A percentile compares a stretch with the other conserved stretches of the same genome.
These are phyloP conservation scores for Keiferia lycopersicella DNA, from an alignment of 2,888 invertebrate species.

Conservation along the genomic window DNA sequence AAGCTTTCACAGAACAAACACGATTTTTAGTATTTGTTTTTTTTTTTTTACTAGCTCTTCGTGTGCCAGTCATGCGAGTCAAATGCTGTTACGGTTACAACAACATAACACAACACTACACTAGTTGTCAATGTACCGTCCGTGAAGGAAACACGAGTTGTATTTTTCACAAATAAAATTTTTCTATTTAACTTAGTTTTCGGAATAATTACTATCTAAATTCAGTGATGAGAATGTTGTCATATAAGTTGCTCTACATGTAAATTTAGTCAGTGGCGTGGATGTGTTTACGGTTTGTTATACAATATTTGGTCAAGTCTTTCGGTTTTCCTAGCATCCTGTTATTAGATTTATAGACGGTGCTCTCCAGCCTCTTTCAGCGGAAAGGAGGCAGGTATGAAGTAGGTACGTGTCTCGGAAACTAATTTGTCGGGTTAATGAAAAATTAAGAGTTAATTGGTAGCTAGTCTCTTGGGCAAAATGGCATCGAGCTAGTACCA, in stretches of 20 bases:
- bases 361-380: not conserved
- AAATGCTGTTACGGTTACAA: no score
- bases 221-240: not conserved
- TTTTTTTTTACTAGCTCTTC: no score
- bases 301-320: constrained; percentile 61
- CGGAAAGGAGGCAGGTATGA: not conserved
- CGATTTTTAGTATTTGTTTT: no score
- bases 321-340: constrained; percentile 32
- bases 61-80: no score
- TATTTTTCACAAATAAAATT: not conserved
- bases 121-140: no score
- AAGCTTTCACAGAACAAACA: no score
- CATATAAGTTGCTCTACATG: not conserved
- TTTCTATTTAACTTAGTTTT: not conserved
- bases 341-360: not conserved
- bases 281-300: constrained; percentile 48
- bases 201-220: not conserved
- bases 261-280: not conserved
- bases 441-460: not conserved
- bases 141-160: not conserved
- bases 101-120: no score
- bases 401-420: not conserved
- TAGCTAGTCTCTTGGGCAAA: not conserved
- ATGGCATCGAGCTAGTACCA: constrained; percentile 1
- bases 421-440: not conserved